These are phyloP conservation scores for Muricea muricata DNA, from an alignment of 92 coral and sea anemone species.

Conservation along the genomic window DNA sequence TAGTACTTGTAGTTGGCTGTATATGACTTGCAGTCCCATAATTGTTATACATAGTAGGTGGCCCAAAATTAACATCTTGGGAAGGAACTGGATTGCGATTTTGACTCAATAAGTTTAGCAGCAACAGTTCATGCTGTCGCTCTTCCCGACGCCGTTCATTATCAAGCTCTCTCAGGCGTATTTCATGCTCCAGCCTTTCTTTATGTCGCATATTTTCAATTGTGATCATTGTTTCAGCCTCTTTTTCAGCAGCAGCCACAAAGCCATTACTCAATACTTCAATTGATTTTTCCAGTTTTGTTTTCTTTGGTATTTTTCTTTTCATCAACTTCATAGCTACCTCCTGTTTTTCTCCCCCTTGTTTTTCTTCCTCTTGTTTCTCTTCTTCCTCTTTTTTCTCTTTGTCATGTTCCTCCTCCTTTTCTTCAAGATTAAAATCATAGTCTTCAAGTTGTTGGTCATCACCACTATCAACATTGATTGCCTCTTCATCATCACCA, in stretches of 20 bases:
- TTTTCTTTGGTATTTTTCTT: slow-evolving; percentile 41
- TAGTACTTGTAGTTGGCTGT: slow-evolving; percentile 22
- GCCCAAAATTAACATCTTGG: slow-evolving; percentile 9
- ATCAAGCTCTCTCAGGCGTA: slow-evolving; percentile 52
- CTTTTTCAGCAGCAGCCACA: slow-evolving; percentile 58
- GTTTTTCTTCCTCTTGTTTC: not conserved
- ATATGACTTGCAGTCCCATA: not conserved
- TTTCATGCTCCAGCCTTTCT: slow-evolving; percentile 63
- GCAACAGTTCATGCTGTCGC: slow-evolving; percentile 59
- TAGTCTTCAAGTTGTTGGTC: not conserved
- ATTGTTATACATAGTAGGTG: not conserved
- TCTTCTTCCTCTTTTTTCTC: too few relatives aligned
- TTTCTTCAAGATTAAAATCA: not conserved
- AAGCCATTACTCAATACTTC: slow-evolving; percentile 52
- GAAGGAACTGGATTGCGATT: slow-evolving; percentile 51
- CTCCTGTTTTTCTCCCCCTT: not conserved
- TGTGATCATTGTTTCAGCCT: slow-evolving; percentile 47
- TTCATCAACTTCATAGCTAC: not conserved
- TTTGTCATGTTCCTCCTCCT: not conserved
- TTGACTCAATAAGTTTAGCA: slow-evolving; percentile 53
- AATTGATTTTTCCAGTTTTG: slow-evolving; percentile 59
- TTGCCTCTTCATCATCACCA: too few relatives aligned
- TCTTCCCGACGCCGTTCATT: slow-evolving; percentile 58
- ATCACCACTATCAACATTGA: too few relatives aligned
- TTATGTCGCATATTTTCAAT: too few relatives aligned